A percentile compares a stretch with the other conserved stretches of the same genome.
Evolutionary conservation across 1,140 invertebrate species (phyloP).

Genomic region (Drosophila ercepeae): DNA sequence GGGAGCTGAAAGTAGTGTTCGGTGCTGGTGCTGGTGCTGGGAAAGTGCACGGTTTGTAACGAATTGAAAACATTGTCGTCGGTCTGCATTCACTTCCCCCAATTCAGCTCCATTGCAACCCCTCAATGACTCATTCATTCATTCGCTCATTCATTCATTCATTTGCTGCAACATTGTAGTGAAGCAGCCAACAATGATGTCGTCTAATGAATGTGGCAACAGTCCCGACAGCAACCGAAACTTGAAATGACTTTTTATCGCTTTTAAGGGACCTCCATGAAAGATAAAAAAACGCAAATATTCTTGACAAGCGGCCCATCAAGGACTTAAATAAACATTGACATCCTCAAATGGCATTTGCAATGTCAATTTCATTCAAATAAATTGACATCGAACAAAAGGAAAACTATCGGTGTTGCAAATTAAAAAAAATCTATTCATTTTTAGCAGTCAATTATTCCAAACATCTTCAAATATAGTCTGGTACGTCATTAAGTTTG

Average conservation of each 20-base stretch:
- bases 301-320: constrained; percentile 42
- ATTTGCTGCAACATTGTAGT: constrained; percentile 75
- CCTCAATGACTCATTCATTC: constrained; percentile 36
- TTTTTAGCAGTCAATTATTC: too few relatives aligned
- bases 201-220: constrained; percentile 75
- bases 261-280: constrained; percentile 29
- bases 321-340: constrained; percentile 52
- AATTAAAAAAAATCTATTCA: too few relatives aligned
- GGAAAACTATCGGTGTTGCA: background rate
- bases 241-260: constrained; percentile 47
- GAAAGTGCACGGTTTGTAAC: constrained; percentile 61
- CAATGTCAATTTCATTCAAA: constrained; percentile 68
- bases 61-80: constrained; percentile 67
- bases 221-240: constrained; percentile 51
- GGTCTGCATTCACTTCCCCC: constrained; percentile 35
- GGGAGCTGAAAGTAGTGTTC: constrained; percentile 11
- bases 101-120: constrained; percentile 11
- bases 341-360: constrained; percentile 49
- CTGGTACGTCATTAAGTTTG: too few relatives aligned
- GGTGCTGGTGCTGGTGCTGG: constrained; percentile 29
- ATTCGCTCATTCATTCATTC: constrained; percentile 55
- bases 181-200: constrained; percentile 49
- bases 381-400: constrained; percentile 54
- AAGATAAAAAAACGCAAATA: background rate
- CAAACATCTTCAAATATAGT: too few relatives aligned